These are phyloP conservation scores for Eptatretus burgeri DNA, from an alignment of 2,113 vertebrate species.

Conservation along the genomic window DNA sequence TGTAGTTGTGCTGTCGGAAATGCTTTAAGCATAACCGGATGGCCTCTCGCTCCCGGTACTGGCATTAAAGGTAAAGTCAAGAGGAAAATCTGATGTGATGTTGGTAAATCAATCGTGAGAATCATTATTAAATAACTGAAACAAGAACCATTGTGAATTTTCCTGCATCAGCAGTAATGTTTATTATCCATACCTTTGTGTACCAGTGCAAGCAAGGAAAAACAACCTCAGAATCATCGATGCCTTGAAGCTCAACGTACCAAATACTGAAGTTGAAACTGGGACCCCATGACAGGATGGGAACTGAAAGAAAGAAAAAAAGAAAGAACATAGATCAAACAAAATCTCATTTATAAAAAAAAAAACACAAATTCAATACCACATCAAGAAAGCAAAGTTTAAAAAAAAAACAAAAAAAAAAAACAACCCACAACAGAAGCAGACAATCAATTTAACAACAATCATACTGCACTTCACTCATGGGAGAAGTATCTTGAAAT, in stretches of 20 bases:
- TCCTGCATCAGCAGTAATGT: too few species aligned
- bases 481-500: too few species aligned
- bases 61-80: slow-evolving; percentile 7
- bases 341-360: too few species aligned
- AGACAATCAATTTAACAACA: too few species aligned
- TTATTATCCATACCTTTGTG: slow-evolving; percentile 46
- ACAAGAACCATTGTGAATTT: background rate
- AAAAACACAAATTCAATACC: too few species aligned
- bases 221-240: slow-evolving; percentile 85
- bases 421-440: too few species aligned
- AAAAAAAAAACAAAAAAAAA: too few species aligned
- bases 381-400: too few species aligned
- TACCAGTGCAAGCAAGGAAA: slow-evolving; percentile 99
- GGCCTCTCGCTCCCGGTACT: slow-evolving; percentile 99
- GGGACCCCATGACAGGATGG: slow-evolving; percentile 91
- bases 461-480: too few species aligned
- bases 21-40: slow-evolving; percentile 97
- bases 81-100: too few species aligned
- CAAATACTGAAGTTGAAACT: slow-evolving; percentile 99
- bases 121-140: too few species aligned
- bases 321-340: slow-evolving; percentile 7
- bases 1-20: slow-evolving; percentile 97
- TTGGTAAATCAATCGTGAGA: too few species aligned
- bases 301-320: slow-evolving; percentile 26
- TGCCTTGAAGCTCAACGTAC: slow-evolving; percentile 93